A percentile compares a stretch with the other conserved stretches of the same genome.
Evolutionary conservation across 2,113 vertebrate genomes (phyloP).

Genomic region (Petroica traversi): DNA sequence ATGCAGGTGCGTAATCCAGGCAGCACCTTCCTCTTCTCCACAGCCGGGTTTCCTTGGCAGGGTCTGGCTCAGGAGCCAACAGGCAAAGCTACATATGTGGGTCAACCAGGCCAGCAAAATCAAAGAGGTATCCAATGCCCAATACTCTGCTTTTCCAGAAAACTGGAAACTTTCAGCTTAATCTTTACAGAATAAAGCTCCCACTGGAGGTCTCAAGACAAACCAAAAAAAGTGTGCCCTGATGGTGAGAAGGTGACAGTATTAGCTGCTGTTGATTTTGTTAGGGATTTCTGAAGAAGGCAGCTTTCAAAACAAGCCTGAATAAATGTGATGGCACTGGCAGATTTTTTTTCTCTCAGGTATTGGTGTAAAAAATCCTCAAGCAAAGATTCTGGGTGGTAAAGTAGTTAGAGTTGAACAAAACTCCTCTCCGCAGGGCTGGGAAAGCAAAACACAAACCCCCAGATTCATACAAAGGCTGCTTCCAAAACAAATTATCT

Average conservation of each 20-base stretch:
- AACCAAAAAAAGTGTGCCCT: accelerated
- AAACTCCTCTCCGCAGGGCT: not conserved
- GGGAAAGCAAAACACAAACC: not conserved
- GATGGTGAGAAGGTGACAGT: not conserved
- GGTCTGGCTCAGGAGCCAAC: not conserved
- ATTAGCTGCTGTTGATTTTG: not conserved
- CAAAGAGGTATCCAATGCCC: not conserved
- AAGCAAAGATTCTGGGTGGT: not conserved
- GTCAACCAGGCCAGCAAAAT: not conserved
- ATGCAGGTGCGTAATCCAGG: not conserved
- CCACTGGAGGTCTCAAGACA: not conserved
- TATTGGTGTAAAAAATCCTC: not conserved
- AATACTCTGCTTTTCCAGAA: not conserved
- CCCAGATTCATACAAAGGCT: not conserved
- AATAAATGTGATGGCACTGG: not conserved
- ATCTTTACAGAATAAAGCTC: not conserved
- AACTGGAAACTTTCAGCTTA: not conserved
- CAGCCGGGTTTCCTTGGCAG: not conserved
- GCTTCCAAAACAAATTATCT: not conserved
- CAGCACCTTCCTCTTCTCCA: not conserved
- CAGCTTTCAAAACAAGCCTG: not conserved
- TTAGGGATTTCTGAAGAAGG: not conserved
- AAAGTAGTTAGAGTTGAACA: not conserved
- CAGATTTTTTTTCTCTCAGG: not conserved
- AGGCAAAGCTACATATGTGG: accelerated